A percentile compares a stretch with the other conserved stretches of the same genome.
Conservation (phyloP, 2,113 vertebrate genomes). For the Felis catus region F.catus_Fca126_mat1.0 CM031413.1:107000501-107001000, state of each 20-base stretch:
- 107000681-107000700: background rate
- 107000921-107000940: background rate
- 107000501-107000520: background rate
- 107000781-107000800: background rate
- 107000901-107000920: background rate
- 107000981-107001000: background rate
- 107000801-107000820: background rate
- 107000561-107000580: background rate
- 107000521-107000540: background rate
- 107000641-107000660: background rate
- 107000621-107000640: background rate
- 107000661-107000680: background rate
- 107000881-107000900: background rate
- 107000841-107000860: background rate
- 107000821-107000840: background rate
- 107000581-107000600: background rate
- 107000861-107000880: background rate
- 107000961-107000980: background rate
- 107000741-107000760: background rate
- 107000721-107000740: background rate
- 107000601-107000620: background rate
- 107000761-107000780: background rate
- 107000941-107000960: background rate
- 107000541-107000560: background rate
- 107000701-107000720: background rate